Percentiles rank a stretch among this genome's conserved stretches.
These are phyloP conservation scores for Amaurobius ferox DNA, from an alignment of 2,888 invertebrate genomes.

Conservation along the genomic window DNA sequence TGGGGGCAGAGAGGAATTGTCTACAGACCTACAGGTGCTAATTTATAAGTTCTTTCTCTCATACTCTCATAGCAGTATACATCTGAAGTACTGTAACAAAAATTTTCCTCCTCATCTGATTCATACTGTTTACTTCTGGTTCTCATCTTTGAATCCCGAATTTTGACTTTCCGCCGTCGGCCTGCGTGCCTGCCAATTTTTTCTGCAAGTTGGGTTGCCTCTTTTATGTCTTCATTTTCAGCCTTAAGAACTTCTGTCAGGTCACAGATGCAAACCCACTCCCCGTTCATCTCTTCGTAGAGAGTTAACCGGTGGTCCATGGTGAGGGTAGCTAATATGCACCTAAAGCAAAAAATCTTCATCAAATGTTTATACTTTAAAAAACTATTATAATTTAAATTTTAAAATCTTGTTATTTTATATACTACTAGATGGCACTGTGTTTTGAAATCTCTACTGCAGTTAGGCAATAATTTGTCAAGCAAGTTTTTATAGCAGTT, in stretches of 20 bases:
- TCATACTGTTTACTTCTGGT: constrained; percentile 11
- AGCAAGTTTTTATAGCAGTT: no score
- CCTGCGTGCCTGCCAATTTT: neutral
- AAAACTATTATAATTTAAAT: no score
- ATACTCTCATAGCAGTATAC: constrained; percentile 16
- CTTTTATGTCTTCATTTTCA: constrained; percentile 6
- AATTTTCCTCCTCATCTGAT: constrained; percentile 10
- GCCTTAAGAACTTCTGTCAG: constrained; percentile 28
- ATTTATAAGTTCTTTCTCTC: constrained; percentile 21
- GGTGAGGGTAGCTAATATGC: constrained; percentile 56
- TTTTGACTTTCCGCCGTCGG: neutral
- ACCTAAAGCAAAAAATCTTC: constrained; percentile 31
- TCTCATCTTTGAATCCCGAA: neutral
- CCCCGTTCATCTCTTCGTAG: constrained; percentile 42
- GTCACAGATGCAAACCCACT: constrained; percentile 55
- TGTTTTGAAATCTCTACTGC: no score
- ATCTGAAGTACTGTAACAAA: constrained; percentile 5
- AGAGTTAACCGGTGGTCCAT: constrained; percentile 55
- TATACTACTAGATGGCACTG: no score
- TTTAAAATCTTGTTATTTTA: no score
- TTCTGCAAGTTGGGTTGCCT: neutral
- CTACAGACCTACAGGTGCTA: constrained; percentile 60
- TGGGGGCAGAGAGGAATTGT: no score
- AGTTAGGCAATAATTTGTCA: no score
- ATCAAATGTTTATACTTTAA: no score